phyloP scores from a whole-genome alignment of 2,797 vertebrate species.

The Neostethus bicornis region DNA sequence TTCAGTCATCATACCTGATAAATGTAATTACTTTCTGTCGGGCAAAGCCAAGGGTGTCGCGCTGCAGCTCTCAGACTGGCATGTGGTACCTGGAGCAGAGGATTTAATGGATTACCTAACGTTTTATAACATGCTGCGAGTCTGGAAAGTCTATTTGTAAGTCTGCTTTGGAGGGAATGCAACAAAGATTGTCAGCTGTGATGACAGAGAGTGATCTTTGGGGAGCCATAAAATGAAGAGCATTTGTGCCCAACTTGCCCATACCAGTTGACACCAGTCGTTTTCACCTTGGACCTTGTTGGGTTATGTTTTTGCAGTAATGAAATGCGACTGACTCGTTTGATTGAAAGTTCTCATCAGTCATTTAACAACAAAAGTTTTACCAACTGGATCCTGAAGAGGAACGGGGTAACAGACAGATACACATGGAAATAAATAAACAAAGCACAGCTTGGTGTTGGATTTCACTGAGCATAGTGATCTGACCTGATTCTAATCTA shows the following conservation, averaged over 20 bases:
- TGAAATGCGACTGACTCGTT: constrained; percentile 31
- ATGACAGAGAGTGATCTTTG: constrained; percentile 45
- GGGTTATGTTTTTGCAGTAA: constrained; percentile 15
- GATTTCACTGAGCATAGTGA: background rate
- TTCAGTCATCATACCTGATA: background rate
- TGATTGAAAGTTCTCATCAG: constrained; percentile 29
- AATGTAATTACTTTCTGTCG: background rate
- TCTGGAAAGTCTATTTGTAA: constrained; percentile 17
- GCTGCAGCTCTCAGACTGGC: constrained; percentile 11
- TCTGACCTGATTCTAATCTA: background rate
- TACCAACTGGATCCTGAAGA: constrained; percentile 11
- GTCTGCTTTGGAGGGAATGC: constrained; percentile 20
- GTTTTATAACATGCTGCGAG: constrained; percentile 39
- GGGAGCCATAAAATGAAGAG: constrained; percentile 35
- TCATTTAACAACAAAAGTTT: constrained; percentile 38
- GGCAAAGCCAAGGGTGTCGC: background rate
- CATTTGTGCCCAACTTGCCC: constrained; percentile 40
- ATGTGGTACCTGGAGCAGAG: constrained; percentile 30
- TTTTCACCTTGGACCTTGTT: constrained; percentile 55
- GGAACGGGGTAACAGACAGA: background rate
- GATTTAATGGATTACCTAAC: constrained; percentile 44
- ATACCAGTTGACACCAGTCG: constrained; percentile 39
- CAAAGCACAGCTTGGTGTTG: background rate
- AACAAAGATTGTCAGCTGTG: constrained; percentile 41
- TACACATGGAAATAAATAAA: background rate